phyloP scores from a whole-genome alignment of 2,888 invertebrate genomes.

The Molorchus minor region DNA sequence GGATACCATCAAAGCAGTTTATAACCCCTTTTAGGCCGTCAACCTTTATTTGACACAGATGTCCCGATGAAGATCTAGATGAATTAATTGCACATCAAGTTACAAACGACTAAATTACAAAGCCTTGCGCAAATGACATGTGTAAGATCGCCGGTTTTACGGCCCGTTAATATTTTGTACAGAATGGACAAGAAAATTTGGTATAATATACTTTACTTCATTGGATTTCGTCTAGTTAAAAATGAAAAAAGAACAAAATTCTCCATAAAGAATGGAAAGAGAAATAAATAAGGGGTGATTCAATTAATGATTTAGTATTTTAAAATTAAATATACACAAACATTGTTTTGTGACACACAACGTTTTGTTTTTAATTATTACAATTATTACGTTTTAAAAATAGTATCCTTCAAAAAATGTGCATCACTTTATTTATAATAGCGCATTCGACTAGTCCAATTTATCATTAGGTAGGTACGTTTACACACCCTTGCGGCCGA shows the following conservation, averaged over 20 bases:
- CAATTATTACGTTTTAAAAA: no score
- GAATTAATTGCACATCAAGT: slow-evolving; percentile 7
- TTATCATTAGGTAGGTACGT: no score
- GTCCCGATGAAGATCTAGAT: not conserved
- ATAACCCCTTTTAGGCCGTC: slow-evolving; percentile 1
- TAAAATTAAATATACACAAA: no score
- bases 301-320: not conserved
- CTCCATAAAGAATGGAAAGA: not conserved
- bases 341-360: no score
- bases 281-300: not conserved
- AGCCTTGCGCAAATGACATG: slow-evolving; percentile 3
- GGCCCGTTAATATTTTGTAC: slow-evolving; percentile 2
- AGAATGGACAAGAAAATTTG: not conserved
- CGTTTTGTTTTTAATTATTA: no score
- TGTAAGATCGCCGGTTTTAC: not conserved
- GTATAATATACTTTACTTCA: not conserved
- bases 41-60: slow-evolving; percentile 1
- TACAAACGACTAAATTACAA: slow-evolving; percentile 8
- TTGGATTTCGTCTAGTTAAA: not conserved
- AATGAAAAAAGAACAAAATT: not conserved
- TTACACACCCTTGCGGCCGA: no score
- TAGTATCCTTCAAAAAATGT: no score
- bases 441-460: no score
- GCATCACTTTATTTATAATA: no score
- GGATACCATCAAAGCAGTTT: no score